Base-by-base conservation (phyloP, 2,888 invertebrate genomes). In the Nomada fabriciana region DNA sequence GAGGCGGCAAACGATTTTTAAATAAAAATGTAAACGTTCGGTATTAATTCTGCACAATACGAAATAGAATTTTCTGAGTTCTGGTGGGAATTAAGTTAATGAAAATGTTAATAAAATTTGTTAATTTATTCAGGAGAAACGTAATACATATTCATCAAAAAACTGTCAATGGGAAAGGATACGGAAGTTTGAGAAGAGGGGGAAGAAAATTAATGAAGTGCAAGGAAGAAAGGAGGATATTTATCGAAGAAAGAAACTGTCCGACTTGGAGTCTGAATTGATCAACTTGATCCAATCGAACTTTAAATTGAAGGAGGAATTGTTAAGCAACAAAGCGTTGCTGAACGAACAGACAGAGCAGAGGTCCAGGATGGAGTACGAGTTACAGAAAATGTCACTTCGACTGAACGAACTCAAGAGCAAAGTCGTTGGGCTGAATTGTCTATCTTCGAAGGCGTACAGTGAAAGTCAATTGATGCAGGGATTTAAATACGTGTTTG, bases 331-430 rank as follows among this genome's bases (percentile, higher is more conserved):
- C 15, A 78, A 77, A 25, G 72, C 69, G 15, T 60, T 86, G 52
- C 20, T 90, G 1, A 52, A 72, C 10, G 50, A 68, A 10, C 89
- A 91, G 55, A 82, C 72, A 59, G 29, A 78, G 52, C 73, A 74
- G 3, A 76, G 89, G 61, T 59, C 80, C 20, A 85, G 43, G 25
- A 86, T 81, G 2, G 91, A 91, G n/a, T 65, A 80, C 10, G 83
- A 82, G 18, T 85, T 83, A 47, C 74, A 84, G 29, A 69, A 73
- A 43, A 63, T 90, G 25, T 78, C 76, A 20, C 79, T 83, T 7
- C 69, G 77, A 18, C 60, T 90, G n/a, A 75, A 85, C 36, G 80
- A 80, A 47, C 68, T 90, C 0, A 85, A 59, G 43, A 76, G 64
- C 36, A 87, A 84, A 57, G 82, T 86, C 10, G 43, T 78, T 0